A percentile compares a stretch with the other conserved stretches of the same genome.
Evolutionary conservation across 2,113 vertebrate species (phyloP).

Genomic region (Athene cunicularia): DNA sequence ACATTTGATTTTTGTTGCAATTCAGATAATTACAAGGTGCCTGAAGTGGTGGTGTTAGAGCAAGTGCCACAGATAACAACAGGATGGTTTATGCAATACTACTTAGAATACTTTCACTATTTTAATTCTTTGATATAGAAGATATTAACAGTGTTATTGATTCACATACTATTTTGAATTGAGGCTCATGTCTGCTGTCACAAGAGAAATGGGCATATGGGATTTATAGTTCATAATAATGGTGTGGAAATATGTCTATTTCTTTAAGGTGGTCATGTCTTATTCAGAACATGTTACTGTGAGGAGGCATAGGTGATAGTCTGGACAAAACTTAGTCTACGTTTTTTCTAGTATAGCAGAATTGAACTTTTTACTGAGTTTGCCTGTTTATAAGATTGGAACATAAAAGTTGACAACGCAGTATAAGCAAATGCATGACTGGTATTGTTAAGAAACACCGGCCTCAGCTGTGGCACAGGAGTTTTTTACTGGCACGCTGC

Average conservation of each 20-base stretch:
- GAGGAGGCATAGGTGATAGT: not conserved
- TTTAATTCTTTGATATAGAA: not conserved
- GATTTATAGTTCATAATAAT: not conserved
- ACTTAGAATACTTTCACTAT: not conserved
- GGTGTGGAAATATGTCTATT: not conserved
- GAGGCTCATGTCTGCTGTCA: not conserved
- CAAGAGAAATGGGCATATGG: not conserved
- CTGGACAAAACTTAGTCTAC: not conserved
- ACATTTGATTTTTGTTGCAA: not conserved
- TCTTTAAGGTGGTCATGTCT: not conserved
- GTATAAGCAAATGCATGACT: not conserved
- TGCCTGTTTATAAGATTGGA: not conserved
- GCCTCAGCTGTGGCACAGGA: not conserved
- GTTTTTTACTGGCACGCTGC: too few relatives aligned
- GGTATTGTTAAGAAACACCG: not conserved
- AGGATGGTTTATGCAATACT: not conserved
- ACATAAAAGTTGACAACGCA: not conserved
- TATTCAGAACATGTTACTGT: not conserved
- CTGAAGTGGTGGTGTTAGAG: not conserved
- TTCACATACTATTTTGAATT: not conserved
- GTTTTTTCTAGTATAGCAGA: not conserved
- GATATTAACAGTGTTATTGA: not conserved
- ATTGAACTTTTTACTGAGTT: not conserved
- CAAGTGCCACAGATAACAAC: not conserved
- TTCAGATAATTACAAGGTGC: not conserved